Conservation (phyloP, 2,888 invertebrate species). For the Liodrosophila aerea region DNA sequence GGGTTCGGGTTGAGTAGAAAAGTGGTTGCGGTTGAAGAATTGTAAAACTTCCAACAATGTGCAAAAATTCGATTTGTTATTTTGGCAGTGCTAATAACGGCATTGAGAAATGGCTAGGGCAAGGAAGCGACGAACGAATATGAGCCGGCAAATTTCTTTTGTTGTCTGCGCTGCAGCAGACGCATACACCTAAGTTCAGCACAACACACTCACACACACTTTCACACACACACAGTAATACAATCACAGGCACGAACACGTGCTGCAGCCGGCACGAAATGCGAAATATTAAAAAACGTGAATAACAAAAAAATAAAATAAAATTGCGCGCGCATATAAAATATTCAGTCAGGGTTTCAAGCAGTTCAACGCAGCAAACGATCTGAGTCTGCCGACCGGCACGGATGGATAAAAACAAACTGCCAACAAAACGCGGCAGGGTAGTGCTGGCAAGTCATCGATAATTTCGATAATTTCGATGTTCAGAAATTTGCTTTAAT, state of each 20-base stretch:
- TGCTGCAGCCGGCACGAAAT: conserved; percentile 45
- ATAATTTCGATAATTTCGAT: too few relatives aligned
- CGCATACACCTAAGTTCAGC: conserved; percentile 14
- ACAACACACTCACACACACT: conserved; percentile 11
- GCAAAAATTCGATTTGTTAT: conserved; percentile 47
- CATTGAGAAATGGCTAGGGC: conserved; percentile 43
- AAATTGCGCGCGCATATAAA: conserved; percentile 55
- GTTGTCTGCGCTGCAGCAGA: conserved; percentile 41
- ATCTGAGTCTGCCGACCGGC: conserved; percentile 45
- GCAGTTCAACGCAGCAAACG: conserved; percentile 31
- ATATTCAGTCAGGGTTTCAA: conserved; percentile 42
- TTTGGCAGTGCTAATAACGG: conserved; percentile 76
- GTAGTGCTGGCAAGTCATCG: too few relatives aligned
- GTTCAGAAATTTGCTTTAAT: too few relatives aligned
- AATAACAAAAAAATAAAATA: conserved; percentile 30
- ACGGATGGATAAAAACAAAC: conserved; percentile 54
- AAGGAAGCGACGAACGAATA: conserved; percentile 33
- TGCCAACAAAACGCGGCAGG: conserved; percentile 11
- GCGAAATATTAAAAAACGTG: conserved; percentile 23
- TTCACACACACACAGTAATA: conserved; percentile 23
- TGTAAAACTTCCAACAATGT: conserved; percentile 43
- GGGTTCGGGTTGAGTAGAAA: conserved; percentile 29
- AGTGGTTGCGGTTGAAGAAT: conserved; percentile 34
- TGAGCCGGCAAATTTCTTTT: conserved; percentile 46
- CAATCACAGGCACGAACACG: conserved; percentile 26